These are phyloP conservation scores for Dermatemys mawii DNA, from an alignment of 2,113 vertebrate species.

Conservation along the genomic window DNA sequence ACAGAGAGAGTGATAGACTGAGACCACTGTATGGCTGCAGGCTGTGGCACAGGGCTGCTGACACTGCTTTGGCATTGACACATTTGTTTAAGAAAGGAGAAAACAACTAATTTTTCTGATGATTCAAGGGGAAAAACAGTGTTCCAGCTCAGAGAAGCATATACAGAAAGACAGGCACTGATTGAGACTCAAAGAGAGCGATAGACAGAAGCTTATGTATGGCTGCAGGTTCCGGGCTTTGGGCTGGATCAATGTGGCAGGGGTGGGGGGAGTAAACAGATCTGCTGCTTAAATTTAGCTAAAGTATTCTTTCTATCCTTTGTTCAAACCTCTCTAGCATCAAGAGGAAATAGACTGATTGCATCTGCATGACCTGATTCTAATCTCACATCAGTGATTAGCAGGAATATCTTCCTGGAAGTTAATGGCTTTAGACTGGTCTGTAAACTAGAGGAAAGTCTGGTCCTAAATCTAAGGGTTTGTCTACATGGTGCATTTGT, in stretches of 20 bases:
- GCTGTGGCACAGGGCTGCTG: accelerated
- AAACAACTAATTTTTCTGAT: neutral
- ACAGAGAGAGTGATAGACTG: neutral
- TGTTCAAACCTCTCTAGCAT: neutral
- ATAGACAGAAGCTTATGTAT: constrained; percentile 4
- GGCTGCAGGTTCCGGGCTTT: neutral
- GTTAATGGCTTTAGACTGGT: constrained; percentile 53
- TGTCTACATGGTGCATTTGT: neutral
- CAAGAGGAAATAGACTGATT: neutral
- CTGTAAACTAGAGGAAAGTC: constrained; percentile 56
- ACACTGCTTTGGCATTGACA: neutral
- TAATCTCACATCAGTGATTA: neutral
- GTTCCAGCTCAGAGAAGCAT: neutral
- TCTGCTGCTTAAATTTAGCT: neutral
- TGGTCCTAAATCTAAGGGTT: constrained; percentile 43
- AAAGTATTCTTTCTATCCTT: constrained; percentile 28
- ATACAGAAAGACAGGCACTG: neutral
- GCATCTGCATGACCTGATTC: constrained; percentile 44
- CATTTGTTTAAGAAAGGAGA: neutral
- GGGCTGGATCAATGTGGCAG: neutral
- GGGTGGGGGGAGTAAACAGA: neutral
- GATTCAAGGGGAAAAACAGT: neutral
- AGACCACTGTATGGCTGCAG: neutral
- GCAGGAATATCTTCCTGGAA: constrained; percentile 43
- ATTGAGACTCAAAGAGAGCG: neutral